Evolutionary conservation across 2,888 invertebrate genomes (phyloP).

Genomic region (Stenotaenia linearis): DNA sequence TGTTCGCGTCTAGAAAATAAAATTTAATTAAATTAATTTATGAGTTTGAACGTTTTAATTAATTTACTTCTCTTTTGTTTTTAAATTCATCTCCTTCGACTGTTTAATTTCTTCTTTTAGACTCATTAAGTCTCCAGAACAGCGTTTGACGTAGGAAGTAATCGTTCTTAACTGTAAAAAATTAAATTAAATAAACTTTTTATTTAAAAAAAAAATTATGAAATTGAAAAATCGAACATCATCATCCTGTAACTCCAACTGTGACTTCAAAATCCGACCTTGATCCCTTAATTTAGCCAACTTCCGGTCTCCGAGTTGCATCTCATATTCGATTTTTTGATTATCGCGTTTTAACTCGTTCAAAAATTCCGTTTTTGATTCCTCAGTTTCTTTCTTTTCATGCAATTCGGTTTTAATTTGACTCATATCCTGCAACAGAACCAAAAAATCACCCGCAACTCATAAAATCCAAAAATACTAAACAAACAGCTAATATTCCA

Average conservation of each 20-base stretch:
- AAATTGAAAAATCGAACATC: not conserved
- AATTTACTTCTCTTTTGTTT: not conserved
- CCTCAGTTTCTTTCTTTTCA: not conserved
- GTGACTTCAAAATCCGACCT: not conserved
- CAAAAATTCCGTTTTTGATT: not conserved
- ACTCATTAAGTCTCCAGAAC: not conserved
- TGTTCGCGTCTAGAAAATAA: not conserved
- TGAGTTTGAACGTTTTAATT: no score
- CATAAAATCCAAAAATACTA: not conserved
- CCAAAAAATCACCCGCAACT: not conserved
- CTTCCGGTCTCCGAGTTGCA: not conserved
- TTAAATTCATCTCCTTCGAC: not conserved
- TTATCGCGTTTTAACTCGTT: not conserved
- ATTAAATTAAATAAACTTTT: not conserved
- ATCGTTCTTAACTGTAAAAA: not conserved
- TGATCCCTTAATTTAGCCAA: not conserved
- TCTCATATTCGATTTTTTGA: not conserved
- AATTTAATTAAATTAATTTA: not conserved
- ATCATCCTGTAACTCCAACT: not conserved
- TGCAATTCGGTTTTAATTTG: not conserved
- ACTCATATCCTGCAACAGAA: not conserved
- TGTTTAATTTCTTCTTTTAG: not conserved
- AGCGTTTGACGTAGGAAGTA: not conserved
- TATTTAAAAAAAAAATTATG: not conserved
- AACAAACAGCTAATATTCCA: not conserved